Evolutionary conservation across 2,888 invertebrate genomes (phyloP), one percentile per base, ranked within the genome.

Genomic region (Sesamia inferens): DNA sequence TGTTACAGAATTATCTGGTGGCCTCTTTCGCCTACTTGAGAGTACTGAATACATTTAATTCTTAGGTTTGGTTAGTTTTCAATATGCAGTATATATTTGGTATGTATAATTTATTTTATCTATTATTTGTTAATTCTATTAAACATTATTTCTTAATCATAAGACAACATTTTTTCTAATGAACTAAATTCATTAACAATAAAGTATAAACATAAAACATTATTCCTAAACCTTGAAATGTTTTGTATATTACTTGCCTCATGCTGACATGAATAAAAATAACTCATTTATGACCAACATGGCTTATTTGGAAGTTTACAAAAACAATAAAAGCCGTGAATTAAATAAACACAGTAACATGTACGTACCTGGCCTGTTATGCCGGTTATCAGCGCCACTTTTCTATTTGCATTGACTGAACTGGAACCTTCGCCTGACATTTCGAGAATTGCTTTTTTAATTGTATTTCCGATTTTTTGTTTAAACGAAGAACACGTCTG

Each of bases 301-400:
- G 87, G 83, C 84, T 16, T 61, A 44, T 10, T 16, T 16, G 39
- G 16, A 59, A 68, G 65, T 59, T 55, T n/a, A 54, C 24, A 42
- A 66, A 73, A 70, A 10, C 39, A 57, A 64, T 48, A 2, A 0
- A 24, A 47, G 62, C 39, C 44, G 31, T 24, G 11, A 54, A 82
- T 59, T 54, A 55, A 22, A 48, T 11, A 74, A 63, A 68, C 59
- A 42, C 14, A 44, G 8, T 51, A 71, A 58, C 13, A 75, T 65
- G 13, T 79, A 90, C 92, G 92, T 97, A 99, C 99, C 97, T 99
- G 99, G 54, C 99, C 99, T 58, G 99, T 99, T 79, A 99, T 99
- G 85, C 99, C 99, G 77, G 99, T 99, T 89, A 99, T 98, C 74
- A 99, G 96, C 16, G 99, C 99, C 66, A 99, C 97, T 94, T 97